Percentiles rank a stretch among this genome's conserved stretches.
Evolutionary conservation across 1,140 invertebrate genomes (phyloP).

Genomic region (Drosophila arizonae): DNA sequence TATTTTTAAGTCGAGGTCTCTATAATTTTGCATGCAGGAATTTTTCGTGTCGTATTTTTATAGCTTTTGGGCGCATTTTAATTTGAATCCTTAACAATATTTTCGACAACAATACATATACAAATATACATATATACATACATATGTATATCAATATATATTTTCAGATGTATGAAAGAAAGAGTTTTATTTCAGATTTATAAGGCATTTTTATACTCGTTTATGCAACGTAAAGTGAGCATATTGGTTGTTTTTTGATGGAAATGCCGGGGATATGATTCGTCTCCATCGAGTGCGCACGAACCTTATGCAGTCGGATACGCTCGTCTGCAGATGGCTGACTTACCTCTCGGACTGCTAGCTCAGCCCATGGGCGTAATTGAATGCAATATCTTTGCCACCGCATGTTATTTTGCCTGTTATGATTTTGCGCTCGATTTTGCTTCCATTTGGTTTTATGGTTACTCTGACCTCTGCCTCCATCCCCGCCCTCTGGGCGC

Average conservation of each 20-base stretch:
- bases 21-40: too few species aligned
- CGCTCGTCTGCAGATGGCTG: neutral
- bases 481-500: neutral
- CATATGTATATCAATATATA: too few species aligned
- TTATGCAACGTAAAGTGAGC: too few species aligned
- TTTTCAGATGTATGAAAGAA: too few species aligned
- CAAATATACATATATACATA: too few species aligned
- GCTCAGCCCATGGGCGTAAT: neutral
- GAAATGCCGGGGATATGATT: too few species aligned
- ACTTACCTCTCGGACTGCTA: neutral
- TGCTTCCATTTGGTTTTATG: slow-evolving; percentile 16
- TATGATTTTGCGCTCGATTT: slow-evolving; percentile 10
- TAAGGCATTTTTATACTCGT: too few species aligned
- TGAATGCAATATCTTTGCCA: neutral
- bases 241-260: too few species aligned
- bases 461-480: neutral
- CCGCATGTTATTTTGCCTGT: neutral
- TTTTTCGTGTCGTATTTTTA: slow-evolving; percentile 19
- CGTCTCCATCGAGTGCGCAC: too few species aligned
- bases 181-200: too few species aligned
- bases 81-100: slow-evolving; percentile 52
- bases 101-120: slow-evolving; percentile 19
- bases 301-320: too few species aligned
- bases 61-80: slow-evolving; percentile 53
- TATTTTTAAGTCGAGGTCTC: neutral